Base-by-base conservation (phyloP, 2,797 vertebrate species). In the Channallabes apus region DNA sequence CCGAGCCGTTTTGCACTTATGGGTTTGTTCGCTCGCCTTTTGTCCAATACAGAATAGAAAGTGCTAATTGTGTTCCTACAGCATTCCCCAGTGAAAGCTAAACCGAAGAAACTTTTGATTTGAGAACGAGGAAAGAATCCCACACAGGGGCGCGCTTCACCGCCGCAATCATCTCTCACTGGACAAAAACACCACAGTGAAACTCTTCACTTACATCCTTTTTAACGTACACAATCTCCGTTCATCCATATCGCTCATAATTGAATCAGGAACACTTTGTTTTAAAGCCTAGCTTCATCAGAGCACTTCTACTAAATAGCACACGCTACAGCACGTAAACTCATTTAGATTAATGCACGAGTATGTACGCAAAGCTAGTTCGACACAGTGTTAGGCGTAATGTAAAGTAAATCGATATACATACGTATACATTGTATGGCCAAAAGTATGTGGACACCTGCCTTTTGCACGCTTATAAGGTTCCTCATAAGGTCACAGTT, bases 51-150 rank as follows among this genome's bases (percentile, higher is more conserved):
- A 27, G 27, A 8, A 46, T 14, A 78, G 80, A 38, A 77, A 59
- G 85, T 78, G 85, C 85, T 82, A 77, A 82, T 82, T 86, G 84
- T 18, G 51, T 41, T 32, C 72, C 72, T 61, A 17, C 46, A 35
- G 54, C 20, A 41, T 58, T 82, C 64, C 73, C 73, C 73, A 27
- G 81, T 80, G 75, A 62, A 79, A 72, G 38, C 12, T 64, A 76
- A 62, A 79, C 22, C 22, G 35, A 24, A 64, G 29, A 58, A 41
- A 71, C 46, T 81, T 81, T 58, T 24, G 72, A 67, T 83, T 77
- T 35, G 46, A 59, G 80, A 27, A 9, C 8, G n/a, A 27, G 15
- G 27, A 29, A 79, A n/a, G 29, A 35, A 62, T 79, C 69, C 38
- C 6, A 17, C 9, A 54, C 38, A 11, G 67, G 27, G 29, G 32